phyloP scores from a whole-genome alignment of 2,888 invertebrate species.

The Melinopterus prodromus region DNA sequence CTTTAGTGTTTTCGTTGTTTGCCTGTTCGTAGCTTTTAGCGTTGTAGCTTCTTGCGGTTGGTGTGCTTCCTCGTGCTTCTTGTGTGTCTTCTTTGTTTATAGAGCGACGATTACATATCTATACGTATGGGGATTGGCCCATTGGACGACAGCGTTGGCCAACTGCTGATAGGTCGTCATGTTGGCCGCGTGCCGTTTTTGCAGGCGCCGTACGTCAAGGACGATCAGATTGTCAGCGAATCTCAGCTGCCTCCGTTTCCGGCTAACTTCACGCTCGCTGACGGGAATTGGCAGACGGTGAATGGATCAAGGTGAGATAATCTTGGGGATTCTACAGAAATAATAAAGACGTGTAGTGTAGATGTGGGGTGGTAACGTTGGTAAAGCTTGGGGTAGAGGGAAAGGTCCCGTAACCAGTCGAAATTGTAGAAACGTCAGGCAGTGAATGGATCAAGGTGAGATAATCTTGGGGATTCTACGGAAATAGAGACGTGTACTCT shows the following conservation, averaged over 20 bases:
- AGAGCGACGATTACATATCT: conserved; percentile 63
- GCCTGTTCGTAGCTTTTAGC: background rate
- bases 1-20: background rate
- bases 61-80: background rate
- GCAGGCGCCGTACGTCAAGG: conserved; percentile 46
- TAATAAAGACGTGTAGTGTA: too few relatives aligned
- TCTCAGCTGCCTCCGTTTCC: conserved; percentile 67
- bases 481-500: too few relatives aligned
- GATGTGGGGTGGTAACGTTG: too few relatives aligned
- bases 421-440: conserved; percentile 43
- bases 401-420: too few relatives aligned
- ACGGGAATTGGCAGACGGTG: conserved; percentile 83
- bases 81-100: conserved; percentile 43
- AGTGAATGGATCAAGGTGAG: conserved; percentile 75
- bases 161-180: conserved; percentile 52
- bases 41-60: conserved; percentile 7
- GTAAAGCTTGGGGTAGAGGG: too few relatives aligned
- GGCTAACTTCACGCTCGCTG: conserved; percentile 72
- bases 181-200: conserved; percentile 42
- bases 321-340: too few relatives aligned
- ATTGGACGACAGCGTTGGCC: conserved; percentile 58
- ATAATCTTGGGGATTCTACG: too few relatives aligned
- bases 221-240: conserved; percentile 52
- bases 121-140: conserved; percentile 60
- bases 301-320: conserved; percentile 71